A percentile compares a stretch with the other conserved stretches of the same genome.
Evolutionary conservation across 2,797 vertebrate species (phyloP).

Genomic region (Erethizon dorsatum): DNA sequence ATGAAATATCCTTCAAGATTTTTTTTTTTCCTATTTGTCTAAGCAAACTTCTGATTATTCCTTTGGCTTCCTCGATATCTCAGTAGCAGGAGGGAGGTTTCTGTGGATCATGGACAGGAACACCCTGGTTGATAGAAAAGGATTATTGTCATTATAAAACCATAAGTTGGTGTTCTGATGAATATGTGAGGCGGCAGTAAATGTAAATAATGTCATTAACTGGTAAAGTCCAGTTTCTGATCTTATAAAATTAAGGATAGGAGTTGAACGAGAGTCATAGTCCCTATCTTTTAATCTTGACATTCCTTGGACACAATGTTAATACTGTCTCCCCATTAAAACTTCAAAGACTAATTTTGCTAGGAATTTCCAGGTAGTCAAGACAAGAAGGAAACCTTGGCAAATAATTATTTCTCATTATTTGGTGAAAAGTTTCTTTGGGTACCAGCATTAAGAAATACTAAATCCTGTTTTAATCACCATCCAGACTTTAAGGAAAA

Average conservation of each 20-base stretch:
- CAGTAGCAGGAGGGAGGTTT: not conserved
- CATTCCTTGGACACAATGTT: not conserved
- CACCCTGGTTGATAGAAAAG: not conserved
- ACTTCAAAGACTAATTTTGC: not conserved
- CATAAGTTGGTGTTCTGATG: not conserved
- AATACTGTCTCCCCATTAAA: not conserved
- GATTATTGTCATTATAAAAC: fast-evolving
- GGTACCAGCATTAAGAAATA: not conserved
- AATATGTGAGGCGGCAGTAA: too few species aligned
- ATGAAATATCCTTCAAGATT: fast-evolving
- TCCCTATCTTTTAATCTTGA: not conserved
- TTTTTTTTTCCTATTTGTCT: fast-evolving
- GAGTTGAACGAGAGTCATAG: not conserved
- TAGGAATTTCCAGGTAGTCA: not conserved
- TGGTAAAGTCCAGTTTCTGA: not conserved
- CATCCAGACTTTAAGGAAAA: not conserved
- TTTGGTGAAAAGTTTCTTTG: not conserved
- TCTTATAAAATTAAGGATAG: not conserved
- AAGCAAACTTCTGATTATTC: not conserved
- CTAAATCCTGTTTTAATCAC: not conserved
- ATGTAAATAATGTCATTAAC: not conserved
- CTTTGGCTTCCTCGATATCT: not conserved
- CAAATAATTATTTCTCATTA: not conserved
- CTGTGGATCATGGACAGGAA: not conserved
- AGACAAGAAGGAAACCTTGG: not conserved